Evolutionary conservation across 1,140 invertebrate species (phyloP), one percentile per base, ranked within the genome.

Genomic region (Drosophila parabipectinata): DNA sequence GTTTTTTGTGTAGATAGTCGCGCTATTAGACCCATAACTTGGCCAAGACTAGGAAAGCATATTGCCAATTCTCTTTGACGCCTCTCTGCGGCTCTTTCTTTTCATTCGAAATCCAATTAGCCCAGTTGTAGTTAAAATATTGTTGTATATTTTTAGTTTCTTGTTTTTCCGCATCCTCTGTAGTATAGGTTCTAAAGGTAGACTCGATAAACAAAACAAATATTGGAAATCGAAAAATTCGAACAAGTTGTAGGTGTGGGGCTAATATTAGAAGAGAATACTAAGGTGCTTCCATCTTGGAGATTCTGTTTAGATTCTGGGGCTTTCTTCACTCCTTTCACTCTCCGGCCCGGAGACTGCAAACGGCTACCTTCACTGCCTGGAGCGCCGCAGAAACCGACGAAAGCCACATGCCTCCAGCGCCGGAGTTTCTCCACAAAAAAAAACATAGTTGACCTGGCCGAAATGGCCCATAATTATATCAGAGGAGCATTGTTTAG

Each of bases 401-500:
- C 59, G 57, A 62, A 59, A 53, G 53, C 55, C 34, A 37, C 67
- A 60, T 34, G 51, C 67, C 67, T 47, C 15, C 57, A 52, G 71
- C 62, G 52, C 66, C 56, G 50, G 78, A 82, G 77, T 87, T 85
- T 85, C 81, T 78, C 82, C 74, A 67, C 48, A 56, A 56, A 61
- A 73, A 15, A 15, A 52, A 52, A 62, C 39, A 53, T 76, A 76
- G 68, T 76, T 76, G 8, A n/a, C 41, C 66, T 52, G 21, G 44
- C 30, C 72, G 67, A 84, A 85, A 80, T 63, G 53, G 61, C 51
- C 57, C 56, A 76, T 82, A 85, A 85, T 87, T 81, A 87, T 67
- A 62, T 54, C 48, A 60, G 41, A 18, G 6, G 66, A 47, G 64
- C 45, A 78, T 78, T 78, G 77, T 77, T 37, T 34, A 47, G 15